These are phyloP conservation scores for Notamacropus eugenii DNA, from an alignment of 2,797 vertebrate genomes.

Conservation along the genomic window DNA sequence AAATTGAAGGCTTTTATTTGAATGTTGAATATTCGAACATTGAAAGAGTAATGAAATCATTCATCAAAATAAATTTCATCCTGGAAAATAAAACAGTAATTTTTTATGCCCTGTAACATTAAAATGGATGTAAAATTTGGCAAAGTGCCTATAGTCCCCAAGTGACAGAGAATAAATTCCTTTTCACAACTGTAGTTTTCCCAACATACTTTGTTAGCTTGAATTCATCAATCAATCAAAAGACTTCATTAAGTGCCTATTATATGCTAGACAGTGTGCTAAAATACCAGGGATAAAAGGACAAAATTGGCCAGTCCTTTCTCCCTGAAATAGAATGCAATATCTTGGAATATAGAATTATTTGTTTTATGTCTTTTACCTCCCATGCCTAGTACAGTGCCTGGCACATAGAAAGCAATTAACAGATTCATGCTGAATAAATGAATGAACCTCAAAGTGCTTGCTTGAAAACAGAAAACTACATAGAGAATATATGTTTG, in stretches of 20 bases:
- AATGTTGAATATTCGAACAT: conserved; percentile 3
- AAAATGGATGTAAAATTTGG: not conserved
- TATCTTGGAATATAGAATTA: not conserved
- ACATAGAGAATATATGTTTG: not conserved
- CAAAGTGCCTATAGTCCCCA: not conserved
- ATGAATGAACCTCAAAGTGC: not conserved
- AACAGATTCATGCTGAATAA: not conserved
- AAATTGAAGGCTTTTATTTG: not conserved
- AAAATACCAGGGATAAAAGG: not conserved
- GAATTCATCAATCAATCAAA: not conserved
- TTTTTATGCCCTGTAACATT: not conserved
- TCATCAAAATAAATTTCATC: conserved; percentile 10
- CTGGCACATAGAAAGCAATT: not conserved
- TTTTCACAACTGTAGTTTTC: not conserved
- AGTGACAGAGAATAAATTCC: not conserved
- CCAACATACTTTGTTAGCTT: not conserved
- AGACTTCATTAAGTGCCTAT: not conserved
- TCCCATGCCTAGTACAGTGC: not conserved
- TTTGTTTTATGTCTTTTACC: not conserved
- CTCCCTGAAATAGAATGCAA: not conserved
- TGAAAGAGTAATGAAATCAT: conserved; percentile 31
- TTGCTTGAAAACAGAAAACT: not conserved
- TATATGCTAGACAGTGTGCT: not conserved
- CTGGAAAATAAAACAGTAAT: not conserved
- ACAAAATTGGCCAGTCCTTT: not conserved